phyloP scores from a whole-genome alignment of 2,113 vertebrate species.

The Dipodomys ordii region DNA sequence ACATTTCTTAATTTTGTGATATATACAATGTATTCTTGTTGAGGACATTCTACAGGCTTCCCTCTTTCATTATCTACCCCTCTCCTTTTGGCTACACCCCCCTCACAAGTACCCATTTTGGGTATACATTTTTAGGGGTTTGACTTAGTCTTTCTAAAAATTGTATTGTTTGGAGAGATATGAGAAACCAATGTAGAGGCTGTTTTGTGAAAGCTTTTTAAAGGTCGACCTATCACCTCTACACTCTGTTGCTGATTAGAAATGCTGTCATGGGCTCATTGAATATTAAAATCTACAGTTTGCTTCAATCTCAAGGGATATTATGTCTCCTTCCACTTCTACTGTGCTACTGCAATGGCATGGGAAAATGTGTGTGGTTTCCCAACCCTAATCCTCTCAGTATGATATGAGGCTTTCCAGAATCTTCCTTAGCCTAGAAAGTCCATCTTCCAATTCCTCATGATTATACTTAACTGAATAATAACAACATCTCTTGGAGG shows the following conservation, averaged over 20 bases:
- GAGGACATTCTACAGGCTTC: too few relatives aligned
- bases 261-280: conserved; percentile 30
- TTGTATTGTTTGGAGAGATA: background rate
- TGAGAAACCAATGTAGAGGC: background rate
- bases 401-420: conserved; percentile 16
- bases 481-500: conserved; percentile 28
- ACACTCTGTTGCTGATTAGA: conserved; percentile 47
- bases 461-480: conserved; percentile 49
- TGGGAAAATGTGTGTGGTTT: conserved; percentile 20
- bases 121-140: too few relatives aligned
- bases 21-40: too few relatives aligned
- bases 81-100: too few relatives aligned
- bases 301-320: conserved; percentile 24
- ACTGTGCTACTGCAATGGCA: conserved; percentile 7
- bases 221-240: conserved; percentile 13
- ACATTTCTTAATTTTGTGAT: too few relatives aligned
- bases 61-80: too few relatives aligned
- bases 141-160: too few relatives aligned
- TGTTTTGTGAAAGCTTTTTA: conserved; percentile 44
- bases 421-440: conserved; percentile 39
- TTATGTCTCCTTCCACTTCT: conserved; percentile 49
- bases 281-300: conserved; percentile 56
- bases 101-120: too few relatives aligned
- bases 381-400: background rate
- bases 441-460: conserved; percentile 31